Evolutionary conservation across 2,888 invertebrate genomes (phyloP).

Genomic region (Bimastos eiseni): DNA sequence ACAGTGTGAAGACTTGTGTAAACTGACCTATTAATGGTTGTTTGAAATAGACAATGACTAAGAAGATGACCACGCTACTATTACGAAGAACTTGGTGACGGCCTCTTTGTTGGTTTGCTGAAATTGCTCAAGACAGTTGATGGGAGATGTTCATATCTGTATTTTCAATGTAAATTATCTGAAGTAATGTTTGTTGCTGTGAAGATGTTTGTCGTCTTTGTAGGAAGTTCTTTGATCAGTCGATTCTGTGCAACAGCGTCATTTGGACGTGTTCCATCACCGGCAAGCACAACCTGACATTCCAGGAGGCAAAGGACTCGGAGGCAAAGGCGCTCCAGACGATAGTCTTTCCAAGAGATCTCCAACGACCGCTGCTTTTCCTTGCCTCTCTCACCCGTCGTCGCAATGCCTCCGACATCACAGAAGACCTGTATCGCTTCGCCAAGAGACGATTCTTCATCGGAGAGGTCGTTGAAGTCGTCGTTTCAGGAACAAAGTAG

Average conservation of each 20-base stretch:
- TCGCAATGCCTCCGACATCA: constrained; percentile 81
- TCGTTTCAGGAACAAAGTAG: constrained; percentile 71
- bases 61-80: not conserved
- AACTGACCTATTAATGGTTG: not conserved
- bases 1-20: not conserved
- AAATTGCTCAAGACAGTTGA: not conserved
- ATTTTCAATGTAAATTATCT: not conserved
- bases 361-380: constrained; percentile 81
- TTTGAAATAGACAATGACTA: not conserved
- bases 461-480: constrained; percentile 77
- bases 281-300: constrained; percentile 88
- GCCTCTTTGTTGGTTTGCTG: not conserved
- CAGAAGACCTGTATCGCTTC: constrained; percentile 83
- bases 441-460: constrained; percentile 86
- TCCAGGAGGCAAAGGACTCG: constrained; percentile 86
- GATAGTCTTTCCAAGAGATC: constrained; percentile 66
- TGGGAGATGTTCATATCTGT: not conserved
- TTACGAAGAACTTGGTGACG: not conserved
- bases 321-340: constrained; percentile 83
- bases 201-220: constrained; percentile 52
- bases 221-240: constrained; percentile 92
- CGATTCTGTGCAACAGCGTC: constrained; percentile 92
- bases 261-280: constrained; percentile 96
- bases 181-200: not conserved
- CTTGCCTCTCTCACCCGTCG: constrained; percentile 80